Evolutionary conservation across 2,888 invertebrate genomes (phyloP).

Genomic region (Papilio elwesi): DNA sequence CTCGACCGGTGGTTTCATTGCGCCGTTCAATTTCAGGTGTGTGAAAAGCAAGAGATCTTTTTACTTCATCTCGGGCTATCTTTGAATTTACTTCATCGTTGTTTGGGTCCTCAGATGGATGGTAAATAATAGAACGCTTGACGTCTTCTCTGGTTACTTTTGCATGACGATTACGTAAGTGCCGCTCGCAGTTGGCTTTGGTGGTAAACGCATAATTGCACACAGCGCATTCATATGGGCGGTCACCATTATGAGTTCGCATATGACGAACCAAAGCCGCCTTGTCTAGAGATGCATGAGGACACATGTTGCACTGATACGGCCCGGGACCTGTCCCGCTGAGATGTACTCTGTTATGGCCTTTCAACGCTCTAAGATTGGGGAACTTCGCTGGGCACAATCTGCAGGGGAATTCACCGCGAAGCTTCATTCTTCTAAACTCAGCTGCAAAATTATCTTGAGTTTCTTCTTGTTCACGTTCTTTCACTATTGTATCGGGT

Average conservation of each 20-base stretch:
- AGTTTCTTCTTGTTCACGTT: conserved; percentile 86
- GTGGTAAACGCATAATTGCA: conserved; percentile 99
- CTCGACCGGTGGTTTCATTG: conserved; percentile 69
- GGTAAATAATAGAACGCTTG: conserved; percentile 93
- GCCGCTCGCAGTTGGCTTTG: conserved; percentile 98
- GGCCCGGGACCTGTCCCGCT: conserved; percentile 90
- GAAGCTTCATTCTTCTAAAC: conserved; percentile 94
- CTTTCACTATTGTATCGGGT: conserved; percentile 71
- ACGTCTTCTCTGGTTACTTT: conserved; percentile 94
- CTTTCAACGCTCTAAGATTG: conserved; percentile 94
- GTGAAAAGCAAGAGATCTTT: conserved; percentile 82
- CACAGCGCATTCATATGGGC: conserved; percentile 97
- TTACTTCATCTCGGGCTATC: conserved; percentile 81
- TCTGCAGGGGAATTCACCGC: conserved; percentile 95
- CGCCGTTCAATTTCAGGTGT: conserved; percentile 80
- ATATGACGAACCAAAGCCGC: conserved; percentile 95
- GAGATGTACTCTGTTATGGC: conserved; percentile 94
- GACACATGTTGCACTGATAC: conserved; percentile 97
- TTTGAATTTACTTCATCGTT: conserved; percentile 88
- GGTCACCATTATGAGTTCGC: conserved; percentile 97
- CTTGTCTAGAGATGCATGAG: conserved; percentile 94
- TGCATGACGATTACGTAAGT: conserved; percentile 95
- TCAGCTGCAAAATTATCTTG: conserved; percentile 94
- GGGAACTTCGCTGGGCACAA: conserved; percentile 95
- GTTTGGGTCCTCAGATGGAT: conserved; percentile 93